Evolutionary conservation across 2,797 vertebrate genomes (phyloP).

Genomic region (Cheracebus regulus): DNA sequence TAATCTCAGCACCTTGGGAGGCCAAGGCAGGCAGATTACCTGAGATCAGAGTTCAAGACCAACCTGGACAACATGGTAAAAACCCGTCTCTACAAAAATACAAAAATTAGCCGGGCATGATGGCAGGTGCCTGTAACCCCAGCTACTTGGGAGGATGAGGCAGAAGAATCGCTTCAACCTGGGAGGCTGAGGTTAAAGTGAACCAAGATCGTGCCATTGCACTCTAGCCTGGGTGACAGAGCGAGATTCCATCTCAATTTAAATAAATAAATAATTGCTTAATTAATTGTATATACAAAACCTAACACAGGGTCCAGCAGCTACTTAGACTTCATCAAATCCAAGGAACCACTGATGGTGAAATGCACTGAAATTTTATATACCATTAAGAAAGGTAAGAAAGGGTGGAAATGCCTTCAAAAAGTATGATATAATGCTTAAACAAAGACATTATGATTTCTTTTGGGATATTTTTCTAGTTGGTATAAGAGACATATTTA

Average conservation of each 20-base stretch:
- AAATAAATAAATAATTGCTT: not conserved
- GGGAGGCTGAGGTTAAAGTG: not conserved
- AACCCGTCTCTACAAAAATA: not conserved
- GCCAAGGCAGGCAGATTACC: not conserved
- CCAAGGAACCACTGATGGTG: not conserved
- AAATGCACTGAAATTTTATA: not conserved
- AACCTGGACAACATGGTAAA: not conserved
- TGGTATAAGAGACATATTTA: not conserved
- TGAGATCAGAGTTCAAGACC: not conserved
- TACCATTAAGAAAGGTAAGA: not conserved
- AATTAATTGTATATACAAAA: not conserved
- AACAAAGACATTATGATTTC: not conserved
- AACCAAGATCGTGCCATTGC: not conserved
- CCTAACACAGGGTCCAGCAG: not conserved
- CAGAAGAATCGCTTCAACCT: not conserved
- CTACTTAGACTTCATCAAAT: not conserved
- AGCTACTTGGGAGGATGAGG: not conserved
- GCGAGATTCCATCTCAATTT: not conserved
- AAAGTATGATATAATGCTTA: not conserved
- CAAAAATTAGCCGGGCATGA: not conserved
- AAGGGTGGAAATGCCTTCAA: not conserved
- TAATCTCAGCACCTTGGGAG: not conserved
- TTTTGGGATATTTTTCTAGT: not conserved
- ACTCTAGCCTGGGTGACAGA: not conserved
- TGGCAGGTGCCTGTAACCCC: not conserved